phyloP scores from a whole-genome alignment of 2,888 invertebrate species.

The Panopea generosa region DNA sequence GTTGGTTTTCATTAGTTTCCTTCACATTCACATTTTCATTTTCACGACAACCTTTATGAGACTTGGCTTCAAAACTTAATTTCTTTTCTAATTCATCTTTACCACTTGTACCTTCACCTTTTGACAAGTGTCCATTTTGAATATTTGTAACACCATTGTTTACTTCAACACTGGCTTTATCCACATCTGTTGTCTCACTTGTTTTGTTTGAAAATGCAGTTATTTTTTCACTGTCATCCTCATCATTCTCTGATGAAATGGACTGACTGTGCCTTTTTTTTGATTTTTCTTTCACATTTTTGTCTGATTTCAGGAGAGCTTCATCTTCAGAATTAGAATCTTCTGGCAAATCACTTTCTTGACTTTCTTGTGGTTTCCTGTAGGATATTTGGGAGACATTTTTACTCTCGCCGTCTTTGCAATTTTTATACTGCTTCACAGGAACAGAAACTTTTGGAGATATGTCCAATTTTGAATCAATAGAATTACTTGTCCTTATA shows the following conservation, averaged over 20 bases:
- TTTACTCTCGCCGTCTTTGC: no score
- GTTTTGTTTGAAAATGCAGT: no score
- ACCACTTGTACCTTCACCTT: background rate
- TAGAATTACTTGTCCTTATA: slow-evolving; percentile 13
- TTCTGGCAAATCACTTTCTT: slow-evolving; percentile 62
- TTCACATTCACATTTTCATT: background rate
- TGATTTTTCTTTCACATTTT: slow-evolving; percentile 21
- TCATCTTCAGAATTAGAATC: slow-evolving; percentile 56
- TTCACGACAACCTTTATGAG: background rate
- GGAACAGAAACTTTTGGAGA: slow-evolving; percentile 10
- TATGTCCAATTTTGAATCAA: no score
- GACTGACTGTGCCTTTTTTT: slow-evolving; percentile 56
- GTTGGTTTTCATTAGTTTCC: background rate
- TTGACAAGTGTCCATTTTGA: no score
- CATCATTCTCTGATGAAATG: slow-evolving; percentile 59
- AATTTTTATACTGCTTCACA: background rate
- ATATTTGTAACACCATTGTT: background rate
- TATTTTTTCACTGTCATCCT: background rate
- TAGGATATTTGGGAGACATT: background rate
- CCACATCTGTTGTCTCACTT: background rate
- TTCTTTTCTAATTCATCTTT: slow-evolving; percentile 8
- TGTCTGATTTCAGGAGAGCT: slow-evolving; percentile 10
- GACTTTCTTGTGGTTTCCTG: slow-evolving; percentile 47
- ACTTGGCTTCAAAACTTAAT: slow-evolving; percentile 26
- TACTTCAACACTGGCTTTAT: background rate